Base-by-base conservation (phyloP, 2,113 vertebrate species). In the Benthochromis sp. region DNA sequence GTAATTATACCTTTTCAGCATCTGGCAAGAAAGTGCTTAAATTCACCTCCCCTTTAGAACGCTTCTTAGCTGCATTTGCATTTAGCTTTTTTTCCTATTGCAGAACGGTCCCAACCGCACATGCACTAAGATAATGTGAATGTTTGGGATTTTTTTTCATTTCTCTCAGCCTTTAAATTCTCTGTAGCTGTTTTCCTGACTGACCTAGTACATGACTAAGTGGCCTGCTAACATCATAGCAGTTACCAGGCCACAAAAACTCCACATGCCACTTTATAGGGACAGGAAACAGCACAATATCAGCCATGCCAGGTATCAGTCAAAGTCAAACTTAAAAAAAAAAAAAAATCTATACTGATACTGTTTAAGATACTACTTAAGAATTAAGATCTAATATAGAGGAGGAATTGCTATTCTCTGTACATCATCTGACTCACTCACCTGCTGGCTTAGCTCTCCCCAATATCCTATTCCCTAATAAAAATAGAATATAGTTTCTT, bases 91-190 rank as follows among this genome's bases (percentile, higher is more conserved):
- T 47, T 50, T 50, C 24, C 43, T 78, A 50, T 50, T 29, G 6
- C 43, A 78, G 16, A 78, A 19, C 1, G 2, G 27, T 31, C 43
- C 24, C 16, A 31, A 50, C 16, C 0, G 0, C 16, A 50, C 1
- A 31, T 31, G 29, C 4, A 12, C 9, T 6, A 50, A 78, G 16
- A 8, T 78, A 50, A 31, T 50, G 16, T 4, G 45, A 78, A 78
- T 78, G 71, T 38, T 66, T 31, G 27, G 5, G 29, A 10, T 50
- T 50, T 5, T 38, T 16, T 45, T 45, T 0, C 6, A 50, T 78
- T 50, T 31, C 43, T 50, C 43, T 31, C 43, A 50, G 9, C 43
- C 2, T 31, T 50, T 50, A 47, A 78, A 31, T 19, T 31, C 40
- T 45, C 24, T 78, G 9, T 31, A 29, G 24, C 71, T 0, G 6